Evolutionary conservation across 2,888 invertebrate genomes (phyloP).

Genomic region (Drosophila nigritarsus): DNA sequence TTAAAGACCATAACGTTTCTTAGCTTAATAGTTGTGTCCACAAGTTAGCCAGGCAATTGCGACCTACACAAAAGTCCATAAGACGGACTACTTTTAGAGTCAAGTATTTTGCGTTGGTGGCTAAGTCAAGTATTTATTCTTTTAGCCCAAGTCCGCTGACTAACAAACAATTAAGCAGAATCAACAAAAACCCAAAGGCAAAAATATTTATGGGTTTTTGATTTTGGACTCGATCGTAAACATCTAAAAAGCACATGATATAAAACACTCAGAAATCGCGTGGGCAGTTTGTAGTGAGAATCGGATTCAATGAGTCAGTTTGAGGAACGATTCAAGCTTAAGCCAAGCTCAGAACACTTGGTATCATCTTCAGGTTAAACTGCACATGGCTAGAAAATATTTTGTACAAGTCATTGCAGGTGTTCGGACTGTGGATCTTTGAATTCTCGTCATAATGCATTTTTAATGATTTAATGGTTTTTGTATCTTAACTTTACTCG

Average conservation of each 20-base stretch:
- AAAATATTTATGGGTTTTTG: conserved; percentile 44
- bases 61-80: conserved; percentile 43
- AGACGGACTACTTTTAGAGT: not conserved
- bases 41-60: conserved; percentile 28
- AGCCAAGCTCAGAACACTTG: conserved; percentile 3
- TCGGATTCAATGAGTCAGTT: conserved; percentile 39
- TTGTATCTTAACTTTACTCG: conserved; percentile 11
- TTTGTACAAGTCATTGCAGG: conserved; percentile 75
- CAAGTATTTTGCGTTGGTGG: conserved; percentile 50
- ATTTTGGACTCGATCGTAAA: conserved; percentile 54
- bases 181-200: conserved; percentile 11
- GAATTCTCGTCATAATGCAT: conserved; percentile 62
- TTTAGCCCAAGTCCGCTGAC: conserved; percentile 41
- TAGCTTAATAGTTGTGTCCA: conserved; percentile 19
- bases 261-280: conserved; percentile 54
- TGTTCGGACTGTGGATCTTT: conserved; percentile 45
- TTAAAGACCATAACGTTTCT: conserved; percentile 2
- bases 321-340: not conserved
- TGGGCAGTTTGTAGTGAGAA: conserved; percentile 64
- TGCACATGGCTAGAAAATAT: conserved; percentile 24
- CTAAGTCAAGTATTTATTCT: conserved; percentile 23
- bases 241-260: conserved; percentile 49
- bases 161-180: conserved; percentile 29
- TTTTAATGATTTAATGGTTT: conserved; percentile 61
- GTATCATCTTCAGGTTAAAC: conserved; percentile 36